Evolutionary conservation across 2,888 invertebrate genomes (phyloP).

Genomic region (Spatulosminthurus flaviceps): DNA sequence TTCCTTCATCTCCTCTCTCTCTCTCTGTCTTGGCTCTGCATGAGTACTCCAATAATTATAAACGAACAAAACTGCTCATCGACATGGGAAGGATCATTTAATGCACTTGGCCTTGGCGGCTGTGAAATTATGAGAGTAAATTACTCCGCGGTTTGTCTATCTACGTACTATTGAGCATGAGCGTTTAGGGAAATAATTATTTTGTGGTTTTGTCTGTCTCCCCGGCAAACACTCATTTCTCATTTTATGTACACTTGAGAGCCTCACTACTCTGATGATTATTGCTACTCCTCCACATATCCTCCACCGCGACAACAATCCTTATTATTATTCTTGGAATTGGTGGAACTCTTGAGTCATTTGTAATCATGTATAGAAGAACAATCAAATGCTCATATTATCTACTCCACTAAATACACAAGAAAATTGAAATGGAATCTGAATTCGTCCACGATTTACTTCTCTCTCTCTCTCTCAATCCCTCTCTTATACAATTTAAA

Average conservation of each 20-base stretch:
- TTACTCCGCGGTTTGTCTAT: constrained; percentile 59
- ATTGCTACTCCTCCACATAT: background rate
- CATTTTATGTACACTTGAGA: constrained; percentile 20
- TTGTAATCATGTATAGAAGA: constrained; percentile 23
- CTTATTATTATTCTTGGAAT: constrained; percentile 1
- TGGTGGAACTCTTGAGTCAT: background rate
- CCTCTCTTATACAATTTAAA: constrained; percentile 8
- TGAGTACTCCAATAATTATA: constrained; percentile 51
- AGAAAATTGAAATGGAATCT: constrained; percentile 43
- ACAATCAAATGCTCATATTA: constrained; percentile 27
- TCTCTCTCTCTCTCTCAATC: background rate
- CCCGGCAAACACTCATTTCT: constrained; percentile 28
- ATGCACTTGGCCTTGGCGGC: constrained; percentile 59
- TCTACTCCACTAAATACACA: constrained; percentile 37
- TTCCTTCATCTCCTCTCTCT: constrained; percentile 32
- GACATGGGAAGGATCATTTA: constrained; percentile 60
- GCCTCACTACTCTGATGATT: constrained; percentile 39
- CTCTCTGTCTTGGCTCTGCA: constrained; percentile 45
- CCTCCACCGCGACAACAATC: background rate
- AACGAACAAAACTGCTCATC: constrained; percentile 48
- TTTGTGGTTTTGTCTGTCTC: constrained; percentile 59
- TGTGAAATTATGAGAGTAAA: constrained; percentile 59
- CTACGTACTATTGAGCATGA: constrained; percentile 48
- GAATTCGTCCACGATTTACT: constrained; percentile 9
- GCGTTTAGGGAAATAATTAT: constrained; percentile 58